Percentiles rank a stretch among this genome's conserved stretches.
Evolutionary conservation across 1,140 invertebrate genomes (phyloP).

Genomic region (Apis cerana): DNA sequence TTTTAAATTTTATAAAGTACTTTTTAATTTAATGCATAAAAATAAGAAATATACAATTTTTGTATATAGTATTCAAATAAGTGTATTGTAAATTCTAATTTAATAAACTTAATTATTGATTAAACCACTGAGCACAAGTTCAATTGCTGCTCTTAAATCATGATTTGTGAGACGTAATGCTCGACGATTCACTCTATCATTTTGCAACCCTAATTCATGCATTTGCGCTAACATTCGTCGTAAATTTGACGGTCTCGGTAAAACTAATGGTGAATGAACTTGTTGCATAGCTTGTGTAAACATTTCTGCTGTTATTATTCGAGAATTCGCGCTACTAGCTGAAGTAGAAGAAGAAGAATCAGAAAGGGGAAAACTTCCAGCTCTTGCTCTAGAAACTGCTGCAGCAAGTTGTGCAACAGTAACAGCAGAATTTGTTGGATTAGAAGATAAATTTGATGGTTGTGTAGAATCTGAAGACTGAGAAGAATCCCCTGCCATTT

Average conservation of each 20-base stretch:
- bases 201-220: slow-evolving; percentile 92
- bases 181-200: slow-evolving; percentile 92
- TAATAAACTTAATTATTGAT: slow-evolving; percentile 70
- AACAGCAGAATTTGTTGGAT: slow-evolving; percentile 74
- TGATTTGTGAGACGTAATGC: slow-evolving; percentile 91
- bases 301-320: slow-evolving; percentile 83
- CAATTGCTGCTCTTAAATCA: slow-evolving; percentile 93
- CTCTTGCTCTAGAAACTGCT: slow-evolving; percentile 79
- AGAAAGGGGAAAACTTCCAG: slow-evolving; percentile 55
- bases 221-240: slow-evolving; percentile 89
- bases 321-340: slow-evolving; percentile 60
- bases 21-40: not conserved
- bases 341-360: slow-evolving; percentile 68
- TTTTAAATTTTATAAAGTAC: not conserved
- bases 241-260: slow-evolving; percentile 67
- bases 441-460: slow-evolving; percentile 64
- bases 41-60: not conserved
- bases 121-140: slow-evolving; percentile 86
- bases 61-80: not conserved
- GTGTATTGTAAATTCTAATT: slow-evolving; percentile 5
- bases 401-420: slow-evolving; percentile 81
- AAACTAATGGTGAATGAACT: slow-evolving; percentile 63
- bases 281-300: slow-evolving; percentile 83
- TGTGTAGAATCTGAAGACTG: slow-evolving; percentile 79
- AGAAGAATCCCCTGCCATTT: slow-evolving; percentile 82